phyloP scores from a whole-genome alignment of 1,140 invertebrate genomes.

The Ceratina calcarata region DNA sequence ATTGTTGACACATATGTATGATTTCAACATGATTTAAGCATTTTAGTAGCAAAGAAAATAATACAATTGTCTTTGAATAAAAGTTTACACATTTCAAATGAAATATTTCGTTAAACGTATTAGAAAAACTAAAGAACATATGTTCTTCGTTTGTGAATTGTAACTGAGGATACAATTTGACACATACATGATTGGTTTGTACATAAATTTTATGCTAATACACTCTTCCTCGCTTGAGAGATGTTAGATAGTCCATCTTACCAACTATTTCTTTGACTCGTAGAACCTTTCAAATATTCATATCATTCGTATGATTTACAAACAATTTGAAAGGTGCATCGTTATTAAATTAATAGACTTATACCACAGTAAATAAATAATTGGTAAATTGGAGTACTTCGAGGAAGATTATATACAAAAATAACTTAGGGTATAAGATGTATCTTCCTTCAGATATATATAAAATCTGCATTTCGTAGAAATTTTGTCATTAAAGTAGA shows the following conservation, averaged over 20 bases:
- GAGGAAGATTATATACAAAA: slow-evolving; percentile 60
- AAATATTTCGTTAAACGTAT: slow-evolving; percentile 18
- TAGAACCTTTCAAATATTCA: slow-evolving; percentile 22
- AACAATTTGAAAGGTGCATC: too few species aligned
- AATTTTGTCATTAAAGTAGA: slow-evolving; percentile 55
- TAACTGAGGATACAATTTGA: slow-evolving; percentile 36
- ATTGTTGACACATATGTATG: background rate
- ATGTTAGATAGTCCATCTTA: slow-evolving; percentile 51
- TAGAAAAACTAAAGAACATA: slow-evolving; percentile 37
- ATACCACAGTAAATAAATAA: slow-evolving; percentile 48
- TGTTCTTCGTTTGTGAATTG: background rate
- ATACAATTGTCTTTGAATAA: slow-evolving; percentile 7
- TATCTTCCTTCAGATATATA: slow-evolving; percentile 37
- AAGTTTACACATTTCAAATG: slow-evolving; percentile 31
- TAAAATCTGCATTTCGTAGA: slow-evolving; percentile 59
- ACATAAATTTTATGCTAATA: slow-evolving; percentile 39
- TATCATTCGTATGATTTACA: too few species aligned
- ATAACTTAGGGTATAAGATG: slow-evolving; percentile 56
- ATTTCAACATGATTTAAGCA: slow-evolving; percentile 28
- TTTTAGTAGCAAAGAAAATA: slow-evolving; percentile 1
- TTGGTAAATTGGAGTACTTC: slow-evolving; percentile 53
- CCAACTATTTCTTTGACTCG: slow-evolving; percentile 43
- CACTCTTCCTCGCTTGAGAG: slow-evolving; percentile 29
- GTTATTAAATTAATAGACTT: slow-evolving; percentile 8
- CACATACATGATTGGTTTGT: slow-evolving; percentile 32